Evolutionary conservation across 2,797 vertebrate genomes (phyloP).

Genomic region (Glossophaga mutica): DNA sequence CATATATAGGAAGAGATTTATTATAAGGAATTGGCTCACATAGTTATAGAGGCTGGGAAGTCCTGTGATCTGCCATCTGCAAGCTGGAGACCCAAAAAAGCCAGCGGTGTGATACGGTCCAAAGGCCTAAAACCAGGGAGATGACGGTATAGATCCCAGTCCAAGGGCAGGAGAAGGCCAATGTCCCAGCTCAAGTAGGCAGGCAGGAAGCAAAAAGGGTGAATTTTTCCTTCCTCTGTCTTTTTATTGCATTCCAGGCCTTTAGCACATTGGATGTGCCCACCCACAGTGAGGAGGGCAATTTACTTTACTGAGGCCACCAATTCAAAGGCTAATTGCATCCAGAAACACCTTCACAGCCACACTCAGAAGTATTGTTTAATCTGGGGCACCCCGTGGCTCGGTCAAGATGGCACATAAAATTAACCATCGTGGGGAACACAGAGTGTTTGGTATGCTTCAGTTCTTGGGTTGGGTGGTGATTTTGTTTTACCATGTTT

Average conservation of each 20-base stretch:
- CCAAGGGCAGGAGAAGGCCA: not conserved
- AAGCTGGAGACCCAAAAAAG: not conserved
- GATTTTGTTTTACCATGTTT: not conserved
- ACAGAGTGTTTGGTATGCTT: not conserved
- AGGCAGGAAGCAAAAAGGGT: not conserved
- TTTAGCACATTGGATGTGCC: not conserved
- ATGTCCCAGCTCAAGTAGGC: not conserved
- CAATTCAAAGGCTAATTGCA: not conserved
- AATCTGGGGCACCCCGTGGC: not conserved
- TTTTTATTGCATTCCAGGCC: not conserved
- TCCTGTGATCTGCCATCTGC: not conserved
- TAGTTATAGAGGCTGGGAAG: not conserved
- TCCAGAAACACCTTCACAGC: not conserved
- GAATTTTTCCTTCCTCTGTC: not conserved
- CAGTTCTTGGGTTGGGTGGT: not conserved
- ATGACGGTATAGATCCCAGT: not conserved
- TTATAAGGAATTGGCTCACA: not conserved
- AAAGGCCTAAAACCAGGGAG: not conserved
- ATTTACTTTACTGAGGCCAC: not conserved
- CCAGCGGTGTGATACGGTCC: not conserved
- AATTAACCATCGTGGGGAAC: not conserved
- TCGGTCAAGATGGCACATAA: not conserved
- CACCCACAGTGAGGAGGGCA: not conserved
- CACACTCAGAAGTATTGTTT: not conserved
- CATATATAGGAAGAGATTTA: not conserved